Percentiles rank a stretch among this genome's conserved stretches.
phyloP scores from a whole-genome alignment of 30 jellyfish, hydroid and myxozoan species.

The Clytia hemisphaerica region DNA sequence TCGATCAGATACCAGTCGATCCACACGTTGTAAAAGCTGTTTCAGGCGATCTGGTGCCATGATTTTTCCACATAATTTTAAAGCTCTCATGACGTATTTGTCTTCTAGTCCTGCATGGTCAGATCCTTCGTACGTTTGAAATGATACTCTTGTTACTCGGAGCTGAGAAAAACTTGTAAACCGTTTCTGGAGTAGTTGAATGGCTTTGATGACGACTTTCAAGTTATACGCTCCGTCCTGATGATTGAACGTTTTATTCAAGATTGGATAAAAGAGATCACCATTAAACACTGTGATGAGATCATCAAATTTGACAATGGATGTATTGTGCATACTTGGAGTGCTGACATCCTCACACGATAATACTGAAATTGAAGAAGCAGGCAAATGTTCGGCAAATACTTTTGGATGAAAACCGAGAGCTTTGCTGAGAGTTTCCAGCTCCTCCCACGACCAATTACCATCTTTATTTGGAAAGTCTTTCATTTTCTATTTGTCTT shows the following conservation, averaged over 20 bases:
- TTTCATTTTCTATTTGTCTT: no score
- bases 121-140: constrained; percentile 61
- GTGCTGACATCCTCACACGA: no score
- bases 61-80: constrained; percentile 76
- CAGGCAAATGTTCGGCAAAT: no score
- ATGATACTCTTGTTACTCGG: constrained; percentile 64
- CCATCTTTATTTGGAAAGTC: no score
- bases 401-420: no score
- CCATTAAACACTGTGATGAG: background rate
- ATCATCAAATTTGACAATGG: no score
- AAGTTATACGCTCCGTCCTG: constrained; percentile 9
- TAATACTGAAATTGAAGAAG: no score
- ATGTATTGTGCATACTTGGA: no score
- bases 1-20: constrained; percentile 67
- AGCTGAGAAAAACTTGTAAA: constrained; percentile 40
- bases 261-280: constrained; percentile 5
- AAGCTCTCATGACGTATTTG: constrained; percentile 30
- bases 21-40: constrained; percentile 67
- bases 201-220: background rate
- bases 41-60: constrained; percentile 50
- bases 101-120: constrained; percentile 82
- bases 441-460: no score
- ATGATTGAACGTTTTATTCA: constrained; percentile 6
- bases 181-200: background rate
- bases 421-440: no score